A percentile compares a stretch with the other conserved stretches of the same genome.
These are phyloP conservation scores for Cryptus viduatorius DNA, from an alignment of 2,888 invertebrate species.

Conservation along the genomic window DNA sequence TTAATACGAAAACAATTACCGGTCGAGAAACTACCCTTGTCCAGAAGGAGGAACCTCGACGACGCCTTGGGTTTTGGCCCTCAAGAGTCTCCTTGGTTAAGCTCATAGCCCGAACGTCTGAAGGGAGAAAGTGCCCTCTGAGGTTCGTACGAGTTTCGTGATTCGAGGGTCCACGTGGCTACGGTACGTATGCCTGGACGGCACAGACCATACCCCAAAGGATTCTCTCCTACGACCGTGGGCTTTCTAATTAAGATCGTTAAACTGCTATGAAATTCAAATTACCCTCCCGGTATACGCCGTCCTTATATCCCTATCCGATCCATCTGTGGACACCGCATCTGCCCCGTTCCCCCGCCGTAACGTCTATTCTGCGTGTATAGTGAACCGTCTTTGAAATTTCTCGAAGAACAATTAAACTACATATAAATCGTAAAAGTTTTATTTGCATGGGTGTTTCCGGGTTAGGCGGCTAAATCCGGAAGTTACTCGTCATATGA, in stretches of 20 bases:
- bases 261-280: constrained; percentile 84
- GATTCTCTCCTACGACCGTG: constrained; percentile 68
- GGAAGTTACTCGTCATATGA: neutral
- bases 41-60: constrained; percentile 55
- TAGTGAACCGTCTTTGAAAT: constrained; percentile 40
- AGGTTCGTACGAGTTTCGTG: constrained; percentile 72
- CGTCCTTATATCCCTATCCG: constrained; percentile 75
- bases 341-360: neutral
- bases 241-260: constrained; percentile 84
- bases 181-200: constrained; percentile 42
- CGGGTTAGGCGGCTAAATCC: neutral
- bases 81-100: constrained; percentile 78
- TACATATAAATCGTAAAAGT: constrained; percentile 26
- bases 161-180: constrained; percentile 73
- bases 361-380: neutral
- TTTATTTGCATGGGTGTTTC: neutral
- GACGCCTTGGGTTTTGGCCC: constrained; percentile 53
- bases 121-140: constrained; percentile 66
- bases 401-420: constrained; percentile 42
- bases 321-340: constrained; percentile 73
- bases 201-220: constrained; percentile 51
- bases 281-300: constrained; percentile 79
- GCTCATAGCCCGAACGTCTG: constrained; percentile 69
- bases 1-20: constrained; percentile 83
- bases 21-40: constrained; percentile 73